Conservation (phyloP, 2,113 vertebrate genomes). For the Dicerorhinus sumatrensis region DNA sequence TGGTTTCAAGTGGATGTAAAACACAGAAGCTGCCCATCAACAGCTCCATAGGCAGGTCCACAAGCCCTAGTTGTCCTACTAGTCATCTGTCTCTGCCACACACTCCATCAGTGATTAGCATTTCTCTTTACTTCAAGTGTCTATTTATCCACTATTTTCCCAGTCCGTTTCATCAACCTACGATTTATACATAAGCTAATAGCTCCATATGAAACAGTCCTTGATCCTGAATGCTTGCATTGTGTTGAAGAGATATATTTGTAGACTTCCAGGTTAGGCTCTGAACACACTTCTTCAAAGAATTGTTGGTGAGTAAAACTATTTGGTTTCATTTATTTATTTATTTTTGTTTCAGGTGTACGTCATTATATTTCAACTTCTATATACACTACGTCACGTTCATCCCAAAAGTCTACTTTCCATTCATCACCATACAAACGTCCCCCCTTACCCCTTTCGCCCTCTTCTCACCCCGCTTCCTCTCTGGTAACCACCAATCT, state of each 20-base stretch:
- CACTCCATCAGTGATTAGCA: not conserved
- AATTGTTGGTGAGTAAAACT: not conserved
- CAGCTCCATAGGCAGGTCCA: accelerated
- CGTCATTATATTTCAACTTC: too few species aligned
- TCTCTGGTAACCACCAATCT: too few species aligned
- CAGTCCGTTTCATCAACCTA: not conserved
- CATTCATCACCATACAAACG: too few species aligned
- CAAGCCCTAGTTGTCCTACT: not conserved
- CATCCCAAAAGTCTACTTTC: too few species aligned
- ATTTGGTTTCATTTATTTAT: not conserved
- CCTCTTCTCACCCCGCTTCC: too few species aligned
- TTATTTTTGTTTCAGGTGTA: too few species aligned
- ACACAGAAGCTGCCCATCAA: accelerated
- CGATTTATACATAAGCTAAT: not conserved
- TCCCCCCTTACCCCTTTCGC: too few species aligned
- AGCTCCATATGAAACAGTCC: not conserved
- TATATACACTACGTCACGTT: too few species aligned
- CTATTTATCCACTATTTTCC: not conserved
- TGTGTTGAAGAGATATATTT: not conserved
- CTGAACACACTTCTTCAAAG: not conserved
- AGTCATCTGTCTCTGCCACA: not conserved
- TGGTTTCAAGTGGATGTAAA: not conserved
- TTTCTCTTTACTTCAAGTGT: not conserved
- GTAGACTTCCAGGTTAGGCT: not conserved
- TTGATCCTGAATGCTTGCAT: not conserved